Evolutionary conservation across 1,140 invertebrate species (phyloP), one percentile per base, ranked within the genome.

Genomic region (Ephestia elutella): DNA sequence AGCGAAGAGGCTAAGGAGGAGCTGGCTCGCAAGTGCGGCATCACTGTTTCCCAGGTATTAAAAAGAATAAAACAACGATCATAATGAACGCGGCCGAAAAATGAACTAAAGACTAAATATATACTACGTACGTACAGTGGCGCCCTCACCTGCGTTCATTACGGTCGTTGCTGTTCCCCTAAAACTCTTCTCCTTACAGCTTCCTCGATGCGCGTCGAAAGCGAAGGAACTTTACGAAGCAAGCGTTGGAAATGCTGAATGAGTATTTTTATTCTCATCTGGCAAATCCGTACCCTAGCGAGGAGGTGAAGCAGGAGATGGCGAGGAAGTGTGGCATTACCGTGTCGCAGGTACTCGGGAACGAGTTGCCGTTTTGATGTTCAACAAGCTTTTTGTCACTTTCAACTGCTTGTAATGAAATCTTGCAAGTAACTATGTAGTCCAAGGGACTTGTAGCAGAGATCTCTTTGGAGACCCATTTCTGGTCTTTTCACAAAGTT

Each of bases 1-100:
- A 98, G 96, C 78, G 99, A 99, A 92, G 99, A 99, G 90, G 98
- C 98, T 50, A 99, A 99, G 89, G 99, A 99, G 90, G 98, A 99
- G 87, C 90, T 99, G 82, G 99, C 99, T n/a, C 92, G 98, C 82
- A 99, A 99, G 89, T 99, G 99, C 90, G 96, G 97, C 78, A 99
- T 99, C 83, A 99, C 98, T 38, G 98, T 99, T 19, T 83, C 87
- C 0, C 86, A 89, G 87, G 87, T 89, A 71, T 9, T 9, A 19
- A 8, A 11, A 38, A 38, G 13, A 38, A 28, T 28, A 3, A 28
- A 28, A 5, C 25, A 3, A 8, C 25, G 25, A 28, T 28, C n/a
- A n/a, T n/a, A n/a, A n/a, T n/a, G n/a, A n/a, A n/a, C n/a, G n/a
- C n/a, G n/a, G n/a, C n/a, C n/a, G n/a, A n/a, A n/a, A n/a, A n/a